Evolutionary conservation across 1,140 invertebrate species (phyloP), one percentile per base, ranked within the genome.

Genomic region (Heliconius hewitsoni): DNA sequence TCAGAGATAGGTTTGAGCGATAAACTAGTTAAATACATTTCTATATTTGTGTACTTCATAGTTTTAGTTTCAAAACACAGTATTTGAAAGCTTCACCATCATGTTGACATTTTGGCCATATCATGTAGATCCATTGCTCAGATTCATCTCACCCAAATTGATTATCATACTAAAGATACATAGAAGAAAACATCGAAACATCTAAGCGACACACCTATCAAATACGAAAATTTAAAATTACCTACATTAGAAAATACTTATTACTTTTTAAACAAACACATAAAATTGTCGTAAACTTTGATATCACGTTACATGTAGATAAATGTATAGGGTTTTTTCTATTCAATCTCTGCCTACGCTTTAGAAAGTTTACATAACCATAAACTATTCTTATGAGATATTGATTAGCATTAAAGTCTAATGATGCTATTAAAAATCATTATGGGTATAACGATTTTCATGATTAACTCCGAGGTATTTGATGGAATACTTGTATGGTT

Each of bases 371-470:
- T 52, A 73, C 50, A 71, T 80, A 27, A 37, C 42, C 42, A 78
- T 74, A 66, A 75, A 75, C 73, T 74, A 73, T 78, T 57, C 72
- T n/a, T 80, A 76, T 72, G 74, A 76, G 74, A 73, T 42, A 75
- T 80, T 80, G 74, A 80, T 80, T 80, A 76, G 39, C 71, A 77
- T 77, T 77, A 76, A 60, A 11, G 66, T 80, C 11, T 80, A 76
- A 76, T 80, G 78, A 80, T 75, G 74, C 66, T 70, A 80, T 80
- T 70, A 73, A n/a, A 50, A 57, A 75, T 75, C 46, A 75, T 79
- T 78, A 73, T 55, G 37, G 39, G 18, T 70, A 8, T 74, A 60
- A 78, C 37, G 55, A 39, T 74, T 46, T 78, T 78, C 73, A 77
- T 77, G 57, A 72, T 77, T 46, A 71, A 71, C 42, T 71, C 60